phyloP scores from a whole-genome alignment of 1,140 invertebrate species.

The Portunus trituberculatus region DNA sequence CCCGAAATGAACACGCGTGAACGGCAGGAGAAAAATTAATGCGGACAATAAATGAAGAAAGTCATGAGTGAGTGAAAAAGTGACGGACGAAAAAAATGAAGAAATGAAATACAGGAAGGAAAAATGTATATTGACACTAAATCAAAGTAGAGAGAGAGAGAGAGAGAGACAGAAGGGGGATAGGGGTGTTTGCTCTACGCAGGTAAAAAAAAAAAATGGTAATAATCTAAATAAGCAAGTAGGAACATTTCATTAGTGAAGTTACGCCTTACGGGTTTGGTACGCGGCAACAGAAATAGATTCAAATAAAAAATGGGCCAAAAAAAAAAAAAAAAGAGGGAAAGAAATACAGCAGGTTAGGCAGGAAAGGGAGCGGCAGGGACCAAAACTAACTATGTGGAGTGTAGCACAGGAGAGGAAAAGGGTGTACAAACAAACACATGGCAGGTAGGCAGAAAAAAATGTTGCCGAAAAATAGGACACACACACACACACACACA shows the following conservation, averaged over 20 bases:
- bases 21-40: not conserved
- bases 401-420: not conserved
- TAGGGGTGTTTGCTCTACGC: not conserved
- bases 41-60: not conserved
- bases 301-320: not conserved
- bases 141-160: not conserved
- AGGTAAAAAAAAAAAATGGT: not conserved
- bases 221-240: not conserved
- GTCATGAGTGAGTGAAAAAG: not conserved
- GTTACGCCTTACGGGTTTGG: not conserved
- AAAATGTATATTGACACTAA: not conserved
- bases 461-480: constrained; percentile 5
- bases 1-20: not conserved
- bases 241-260: not conserved
- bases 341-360: not conserved
- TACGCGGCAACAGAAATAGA: not conserved
- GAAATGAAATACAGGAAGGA: not conserved
- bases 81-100: not conserved
- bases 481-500: not conserved
- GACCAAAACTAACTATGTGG: not conserved
- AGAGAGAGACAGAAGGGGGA: not conserved
- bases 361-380: not conserved
- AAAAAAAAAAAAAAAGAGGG: not conserved
- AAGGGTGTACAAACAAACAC: not conserved
- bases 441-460: not conserved